Conservation (phyloP, 2,888 invertebrate genomes). For the Drosophila macrospina region DNA sequence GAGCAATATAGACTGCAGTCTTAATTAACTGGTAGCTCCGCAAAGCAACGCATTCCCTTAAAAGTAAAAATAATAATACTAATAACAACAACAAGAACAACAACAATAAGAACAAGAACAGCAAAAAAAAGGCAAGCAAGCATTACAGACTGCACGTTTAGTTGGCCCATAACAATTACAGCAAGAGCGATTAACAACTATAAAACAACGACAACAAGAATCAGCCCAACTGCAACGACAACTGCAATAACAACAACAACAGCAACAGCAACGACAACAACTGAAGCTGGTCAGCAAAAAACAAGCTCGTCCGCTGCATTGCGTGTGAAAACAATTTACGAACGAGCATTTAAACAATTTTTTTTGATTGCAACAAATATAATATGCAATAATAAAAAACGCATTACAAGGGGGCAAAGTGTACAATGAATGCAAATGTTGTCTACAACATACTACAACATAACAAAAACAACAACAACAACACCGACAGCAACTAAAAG, state of each 20-base stretch:
- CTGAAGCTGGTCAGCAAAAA: constrained; percentile 41
- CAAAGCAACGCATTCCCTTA: constrained; percentile 26
- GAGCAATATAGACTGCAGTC: background rate
- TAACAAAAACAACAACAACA: constrained; percentile 27
- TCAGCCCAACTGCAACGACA: constrained; percentile 34
- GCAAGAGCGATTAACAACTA: constrained; percentile 63
- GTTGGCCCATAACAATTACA: constrained; percentile 71
- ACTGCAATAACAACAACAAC: constrained; percentile 31
- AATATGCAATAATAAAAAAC: constrained; percentile 62
- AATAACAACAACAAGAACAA: constrained; percentile 27
- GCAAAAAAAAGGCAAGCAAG: constrained; percentile 17
- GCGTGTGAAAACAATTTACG: constrained; percentile 69
- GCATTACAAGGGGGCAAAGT: constrained; percentile 71
- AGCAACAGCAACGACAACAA: constrained; percentile 21
- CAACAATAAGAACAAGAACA: constrained; percentile 12
- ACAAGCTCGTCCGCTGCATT: constrained; percentile 53
- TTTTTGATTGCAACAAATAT: constrained; percentile 40
- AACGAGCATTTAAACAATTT: constrained; percentile 59
- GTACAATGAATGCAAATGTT: constrained; percentile 73
- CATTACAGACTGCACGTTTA: constrained; percentile 49
- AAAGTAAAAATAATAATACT: constrained; percentile 45
- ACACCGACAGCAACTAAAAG: constrained; percentile 37
- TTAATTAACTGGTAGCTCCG: constrained; percentile 27
- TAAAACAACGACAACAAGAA: constrained; percentile 47
- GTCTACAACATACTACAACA: constrained; percentile 43